phyloP scores from a whole-genome alignment of 1,140 invertebrate genomes.

The Scaptomyza graminum region DNA sequence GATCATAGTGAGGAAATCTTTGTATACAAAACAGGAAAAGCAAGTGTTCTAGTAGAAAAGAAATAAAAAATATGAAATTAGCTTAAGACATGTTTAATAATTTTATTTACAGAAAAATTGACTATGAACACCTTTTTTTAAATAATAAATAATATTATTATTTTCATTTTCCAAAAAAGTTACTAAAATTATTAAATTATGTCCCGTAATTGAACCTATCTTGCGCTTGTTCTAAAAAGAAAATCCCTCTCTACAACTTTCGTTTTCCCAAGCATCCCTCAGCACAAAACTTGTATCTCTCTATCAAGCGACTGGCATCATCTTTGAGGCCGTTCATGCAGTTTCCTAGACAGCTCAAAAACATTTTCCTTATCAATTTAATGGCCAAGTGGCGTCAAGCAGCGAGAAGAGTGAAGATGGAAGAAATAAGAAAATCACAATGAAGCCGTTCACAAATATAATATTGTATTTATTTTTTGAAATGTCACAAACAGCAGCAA shows the following conservation, averaged over 20 bases:
- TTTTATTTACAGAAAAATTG: no score
- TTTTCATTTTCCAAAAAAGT: no score
- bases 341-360: conserved; percentile 43
- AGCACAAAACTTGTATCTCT: neutral
- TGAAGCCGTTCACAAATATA: no score
- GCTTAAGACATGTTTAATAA: no score
- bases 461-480: conserved; percentile 15
- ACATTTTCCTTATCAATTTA: conserved; percentile 76
- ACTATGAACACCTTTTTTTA: no score
- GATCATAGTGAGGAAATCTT: no score
- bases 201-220: neutral
- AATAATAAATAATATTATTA: no score
- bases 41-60: no score
- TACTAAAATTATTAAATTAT: neutral
- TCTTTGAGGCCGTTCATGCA: conserved; percentile 45
- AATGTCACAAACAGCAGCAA: conserved; percentile 74
- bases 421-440: no score
- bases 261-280: neutral
- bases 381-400: conserved; percentile 73
- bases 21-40: no score
- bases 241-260: neutral
- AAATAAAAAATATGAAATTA: no score
- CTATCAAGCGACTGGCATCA: conserved; percentile 62
- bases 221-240: neutral
- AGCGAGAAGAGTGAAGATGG: neutral